Conservation (phyloP, 53 echinoderm and acorn worm genomes). For the Zoroaster sp. region DNA sequence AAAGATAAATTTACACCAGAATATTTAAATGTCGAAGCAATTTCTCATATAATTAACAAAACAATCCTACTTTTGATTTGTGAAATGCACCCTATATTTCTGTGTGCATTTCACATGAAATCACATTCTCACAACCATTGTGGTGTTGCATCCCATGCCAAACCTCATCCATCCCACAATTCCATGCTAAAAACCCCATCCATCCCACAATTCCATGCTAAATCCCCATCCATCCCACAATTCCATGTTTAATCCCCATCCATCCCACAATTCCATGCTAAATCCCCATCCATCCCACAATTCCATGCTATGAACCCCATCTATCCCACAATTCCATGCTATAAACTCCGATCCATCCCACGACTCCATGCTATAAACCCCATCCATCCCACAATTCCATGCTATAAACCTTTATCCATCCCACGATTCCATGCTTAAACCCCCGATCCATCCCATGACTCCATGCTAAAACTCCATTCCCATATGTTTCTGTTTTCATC, state of each 20-base stretch:
- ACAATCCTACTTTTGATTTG: too few species aligned
- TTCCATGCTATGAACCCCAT: too few species aligned
- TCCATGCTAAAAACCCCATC: not conserved
- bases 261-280: not conserved
- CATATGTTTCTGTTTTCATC: slow-evolving; percentile 47
- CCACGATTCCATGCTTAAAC: not conserved
- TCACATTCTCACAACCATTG: too few species aligned
- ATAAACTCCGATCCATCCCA: not conserved
- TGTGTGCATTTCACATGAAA: too few species aligned
- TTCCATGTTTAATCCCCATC: too few species aligned
- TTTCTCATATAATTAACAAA: too few species aligned
- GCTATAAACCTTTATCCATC: not conserved
- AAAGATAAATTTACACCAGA: too few species aligned
- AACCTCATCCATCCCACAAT: not conserved
- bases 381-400: not conserved
- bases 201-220: not conserved
- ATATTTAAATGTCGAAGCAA: too few species aligned
- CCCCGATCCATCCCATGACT: not conserved
- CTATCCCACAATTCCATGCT: not conserved
- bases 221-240: not conserved
- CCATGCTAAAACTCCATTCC: not conserved
- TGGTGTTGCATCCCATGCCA: not conserved
- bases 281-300: not conserved
- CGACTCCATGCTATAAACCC: not conserved
- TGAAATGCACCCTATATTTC: too few species aligned